Conservation (phyloP, 2,888 invertebrate species). For the Phalera bucephala region DNA sequence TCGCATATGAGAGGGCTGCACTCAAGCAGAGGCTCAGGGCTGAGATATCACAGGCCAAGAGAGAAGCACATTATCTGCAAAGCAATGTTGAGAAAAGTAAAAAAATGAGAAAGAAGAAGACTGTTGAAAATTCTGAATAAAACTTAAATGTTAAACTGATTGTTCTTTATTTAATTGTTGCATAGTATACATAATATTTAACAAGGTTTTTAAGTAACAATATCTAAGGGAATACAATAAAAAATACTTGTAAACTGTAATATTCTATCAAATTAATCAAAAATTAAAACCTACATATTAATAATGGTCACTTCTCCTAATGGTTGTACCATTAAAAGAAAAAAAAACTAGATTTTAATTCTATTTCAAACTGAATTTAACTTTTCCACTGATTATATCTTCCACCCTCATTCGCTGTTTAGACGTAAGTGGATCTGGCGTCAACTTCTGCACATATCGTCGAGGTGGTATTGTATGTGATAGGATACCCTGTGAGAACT, state of each 20-base stretch:
- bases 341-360: too few relatives aligned
- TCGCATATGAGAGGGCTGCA: constrained; percentile 96
- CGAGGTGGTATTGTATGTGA: constrained; percentile 75
- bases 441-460: constrained; percentile 68
- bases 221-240: not conserved
- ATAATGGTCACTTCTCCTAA: too few relatives aligned
- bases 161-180: not conserved
- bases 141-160: constrained; percentile 6
- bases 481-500: constrained; percentile 83
- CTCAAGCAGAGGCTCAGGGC: constrained; percentile 92
- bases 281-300: too few relatives aligned
- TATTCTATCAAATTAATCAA: too few relatives aligned
- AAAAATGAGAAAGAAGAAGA: constrained; percentile 81
- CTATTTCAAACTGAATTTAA: constrained; percentile 54
- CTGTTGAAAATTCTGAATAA: constrained; percentile 25
- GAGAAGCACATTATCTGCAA: constrained; percentile 94
- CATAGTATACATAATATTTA: not conserved
- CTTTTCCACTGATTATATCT: constrained; percentile 67
- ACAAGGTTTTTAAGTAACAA: too few relatives aligned
- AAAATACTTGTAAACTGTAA: too few relatives aligned
- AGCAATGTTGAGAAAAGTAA: constrained; percentile 91
- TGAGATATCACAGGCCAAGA: constrained; percentile 95
- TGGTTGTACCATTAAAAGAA: too few relatives aligned
- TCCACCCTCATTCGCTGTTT: constrained; percentile 71
- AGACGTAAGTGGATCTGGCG: constrained; percentile 62